phyloP scores from a whole-genome alignment of 2,888 invertebrate species.

The Nymphalis c-album region DNA sequence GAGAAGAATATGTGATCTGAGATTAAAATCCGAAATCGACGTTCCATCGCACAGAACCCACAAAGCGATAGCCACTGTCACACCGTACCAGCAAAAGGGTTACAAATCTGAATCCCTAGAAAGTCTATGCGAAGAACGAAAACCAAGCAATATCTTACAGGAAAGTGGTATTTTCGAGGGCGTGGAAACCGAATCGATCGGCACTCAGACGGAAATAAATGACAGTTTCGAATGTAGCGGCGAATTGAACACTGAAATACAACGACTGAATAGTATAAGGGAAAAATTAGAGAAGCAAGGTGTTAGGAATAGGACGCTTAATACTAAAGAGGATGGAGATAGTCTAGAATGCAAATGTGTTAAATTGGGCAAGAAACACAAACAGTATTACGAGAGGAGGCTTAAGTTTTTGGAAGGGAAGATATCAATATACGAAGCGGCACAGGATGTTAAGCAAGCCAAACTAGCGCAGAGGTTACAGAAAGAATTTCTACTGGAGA shows the following conservation, averaged over 20 bases:
- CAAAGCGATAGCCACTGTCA: slow-evolving; percentile 84
- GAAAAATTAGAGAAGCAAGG: slow-evolving; percentile 83
- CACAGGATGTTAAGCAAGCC: slow-evolving; percentile 83
- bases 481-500: slow-evolving; percentile 80
- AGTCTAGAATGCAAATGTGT: slow-evolving; percentile 76
- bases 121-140: slow-evolving; percentile 75
- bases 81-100: slow-evolving; percentile 81
- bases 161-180: slow-evolving; percentile 89
- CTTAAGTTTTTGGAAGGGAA: slow-evolving; percentile 84
- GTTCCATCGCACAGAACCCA: slow-evolving; percentile 70
- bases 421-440: slow-evolving; percentile 84
- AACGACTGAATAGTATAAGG: slow-evolving; percentile 84
- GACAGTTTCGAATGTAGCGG: slow-evolving; percentile 77
- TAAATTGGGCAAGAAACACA: slow-evolving; percentile 80
- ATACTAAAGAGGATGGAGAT: slow-evolving; percentile 64
- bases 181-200: slow-evolving; percentile 71
- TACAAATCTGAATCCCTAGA: slow-evolving; percentile 75
- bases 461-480: slow-evolving; percentile 83
- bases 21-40: slow-evolving; percentile 67
- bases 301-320: slow-evolving; percentile 75
- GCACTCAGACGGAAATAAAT: slow-evolving; percentile 82
- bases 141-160: slow-evolving; percentile 82
- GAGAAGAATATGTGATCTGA: slow-evolving; percentile 68
- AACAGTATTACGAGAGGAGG: slow-evolving; percentile 85
- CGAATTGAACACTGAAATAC: slow-evolving; percentile 83